A percentile compares a stretch with the other conserved stretches of the same genome.
phyloP scores from a whole-genome alignment of 2,888 invertebrate genomes.

The Ellobium chinense region DNA sequence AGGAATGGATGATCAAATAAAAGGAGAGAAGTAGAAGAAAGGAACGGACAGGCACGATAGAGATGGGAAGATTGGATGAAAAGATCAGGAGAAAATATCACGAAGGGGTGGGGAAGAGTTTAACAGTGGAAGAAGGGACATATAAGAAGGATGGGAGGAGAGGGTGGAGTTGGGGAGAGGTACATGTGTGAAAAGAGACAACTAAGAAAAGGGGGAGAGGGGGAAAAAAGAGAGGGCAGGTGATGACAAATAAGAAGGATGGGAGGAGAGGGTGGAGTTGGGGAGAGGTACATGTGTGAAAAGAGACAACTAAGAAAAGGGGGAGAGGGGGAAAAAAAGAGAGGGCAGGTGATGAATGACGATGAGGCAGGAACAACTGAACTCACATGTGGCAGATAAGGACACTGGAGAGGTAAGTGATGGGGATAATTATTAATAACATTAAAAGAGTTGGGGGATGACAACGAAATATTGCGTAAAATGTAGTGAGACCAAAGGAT shows the following conservation, averaged over 20 bases:
- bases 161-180: not conserved
- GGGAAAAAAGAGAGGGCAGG: not conserved
- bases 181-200: conserved; percentile 21
- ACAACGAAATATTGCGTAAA: no score
- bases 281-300: not conserved
- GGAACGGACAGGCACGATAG: not conserved
- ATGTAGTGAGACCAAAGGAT: no score
- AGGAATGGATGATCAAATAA: no score
- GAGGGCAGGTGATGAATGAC: not conserved
- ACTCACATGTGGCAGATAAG: no score
- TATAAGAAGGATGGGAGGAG: not conserved
- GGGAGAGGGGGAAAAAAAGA: not conserved
- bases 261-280: not conserved
- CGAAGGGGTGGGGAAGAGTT: not conserved
- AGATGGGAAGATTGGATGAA: no score
- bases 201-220: conserved; percentile 28
- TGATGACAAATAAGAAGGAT: conserved; percentile 13
- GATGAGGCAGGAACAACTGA: no score
- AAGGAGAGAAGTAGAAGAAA: no score
- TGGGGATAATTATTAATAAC: no score
- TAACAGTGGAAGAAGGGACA: conserved; percentile 3
- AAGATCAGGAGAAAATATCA: no score
- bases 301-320: not conserved
- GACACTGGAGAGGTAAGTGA: no score
- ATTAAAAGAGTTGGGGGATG: no score